Base-by-base conservation (phyloP, 2,888 invertebrate genomes). In the Scaptomyza parva region DNA sequence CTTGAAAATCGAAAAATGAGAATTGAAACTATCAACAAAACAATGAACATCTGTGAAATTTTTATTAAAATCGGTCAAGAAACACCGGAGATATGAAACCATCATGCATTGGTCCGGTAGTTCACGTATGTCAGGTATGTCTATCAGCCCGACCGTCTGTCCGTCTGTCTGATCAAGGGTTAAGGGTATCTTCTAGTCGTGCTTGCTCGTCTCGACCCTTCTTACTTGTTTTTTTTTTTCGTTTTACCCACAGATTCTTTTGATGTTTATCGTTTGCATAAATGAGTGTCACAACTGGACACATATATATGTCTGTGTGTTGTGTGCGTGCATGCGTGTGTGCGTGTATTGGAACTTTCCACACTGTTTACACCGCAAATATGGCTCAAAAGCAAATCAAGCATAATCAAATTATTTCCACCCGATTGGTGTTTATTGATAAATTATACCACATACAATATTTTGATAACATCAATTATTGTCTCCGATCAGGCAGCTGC, bases 381-480 rank as follows among this genome's bases (percentile, higher is more conserved):
- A 83, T 86, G 83, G 83, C 80, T 76, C 77, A 79, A 86, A 88
- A 84, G 87, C 81, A 88, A 88, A 89, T 88, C 86, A 89, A 85
- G 75, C 76, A 77, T 90, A 90, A 89, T 89, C 87, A 88, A 89
- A 90, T 89, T 89, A 89, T 81, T 89, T 88, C 86, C 89, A 89
- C 88, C 81, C 81, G 84, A 88, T 88, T 88, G 89, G 77, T 88
- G 89, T 89, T 89, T 89, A 89, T 89, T 89, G 89, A 90, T 89
- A 89, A 89, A 90, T 88, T 89, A 79, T 82, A 80, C 89, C 86
- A 87, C 89, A 89, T 82, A 89, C 82, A 89, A 90, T 89, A 88
- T 90, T 88, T 87, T 88, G 89, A 89, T 89, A 89, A 88, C 87
- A 90, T 89, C 90, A 89, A 89, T 89, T 89, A 89, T 88, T 86